phyloP scores from a whole-genome alignment of 2,113 vertebrate species.

The Onychostruthus taczanowskii region DNA sequence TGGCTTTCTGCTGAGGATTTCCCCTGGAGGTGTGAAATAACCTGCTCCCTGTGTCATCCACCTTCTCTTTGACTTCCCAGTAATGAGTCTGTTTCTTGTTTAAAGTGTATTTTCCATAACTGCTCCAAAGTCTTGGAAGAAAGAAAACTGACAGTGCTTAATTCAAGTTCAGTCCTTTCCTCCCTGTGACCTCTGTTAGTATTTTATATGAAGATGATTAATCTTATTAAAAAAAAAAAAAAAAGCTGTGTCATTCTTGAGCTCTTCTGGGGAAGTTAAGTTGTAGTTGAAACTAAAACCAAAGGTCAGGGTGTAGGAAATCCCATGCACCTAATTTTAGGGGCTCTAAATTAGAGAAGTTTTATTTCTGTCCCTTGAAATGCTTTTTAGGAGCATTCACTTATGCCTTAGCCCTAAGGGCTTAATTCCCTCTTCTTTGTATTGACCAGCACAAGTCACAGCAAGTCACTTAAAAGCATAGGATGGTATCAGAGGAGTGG shows the following conservation, averaged over 20 bases:
- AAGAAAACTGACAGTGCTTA: not conserved
- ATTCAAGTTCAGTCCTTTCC: slow-evolving; percentile 14
- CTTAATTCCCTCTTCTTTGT: not conserved
- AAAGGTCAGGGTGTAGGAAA: not conserved
- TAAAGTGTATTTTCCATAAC: slow-evolving; percentile 18
- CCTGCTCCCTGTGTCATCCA: not conserved
- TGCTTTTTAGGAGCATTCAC: not conserved
- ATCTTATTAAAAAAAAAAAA: not conserved
- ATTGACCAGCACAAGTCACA: not conserved
- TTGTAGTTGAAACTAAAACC: slow-evolving; percentile 3
- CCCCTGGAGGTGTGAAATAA: not conserved
- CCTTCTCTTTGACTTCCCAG: not conserved
- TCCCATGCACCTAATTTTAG: slow-evolving; percentile 5
- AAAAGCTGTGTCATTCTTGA: not conserved
- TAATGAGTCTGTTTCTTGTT: slow-evolving; percentile 28
- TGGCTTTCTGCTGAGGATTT: not conserved
- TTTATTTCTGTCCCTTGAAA: not conserved
- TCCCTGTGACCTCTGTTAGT: slow-evolving; percentile 1
- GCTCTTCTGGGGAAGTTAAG: not conserved
- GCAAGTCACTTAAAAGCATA: not conserved
- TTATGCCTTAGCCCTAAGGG: not conserved
- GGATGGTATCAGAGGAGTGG: not conserved
- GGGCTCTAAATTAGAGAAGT: slow-evolving; percentile 1
- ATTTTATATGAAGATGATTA: slow-evolving; percentile 18
- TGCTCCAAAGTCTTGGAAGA: not conserved